Conservation (phyloP, 2,888 invertebrate species). For the Agriopis aurantiaria region DNA sequence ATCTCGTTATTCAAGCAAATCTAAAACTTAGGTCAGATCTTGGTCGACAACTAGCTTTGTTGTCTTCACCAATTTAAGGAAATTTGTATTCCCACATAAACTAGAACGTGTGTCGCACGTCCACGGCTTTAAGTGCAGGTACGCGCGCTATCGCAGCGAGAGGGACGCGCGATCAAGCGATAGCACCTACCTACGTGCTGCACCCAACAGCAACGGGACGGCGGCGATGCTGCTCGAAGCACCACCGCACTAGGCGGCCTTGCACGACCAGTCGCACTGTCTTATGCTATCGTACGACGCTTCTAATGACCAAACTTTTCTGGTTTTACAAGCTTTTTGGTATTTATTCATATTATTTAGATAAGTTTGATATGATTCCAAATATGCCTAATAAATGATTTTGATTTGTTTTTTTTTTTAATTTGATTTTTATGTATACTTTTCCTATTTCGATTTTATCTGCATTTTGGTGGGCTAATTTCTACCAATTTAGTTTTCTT, state of each 20-base stretch:
- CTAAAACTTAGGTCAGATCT: background rate
- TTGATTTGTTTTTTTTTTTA: too few relatives aligned
- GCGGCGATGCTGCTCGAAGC: background rate
- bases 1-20: background rate
- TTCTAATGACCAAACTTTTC: too few relatives aligned
- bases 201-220: slow-evolving; percentile 30
- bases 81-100: slow-evolving; percentile 30
- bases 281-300: too few relatives aligned
- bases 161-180: slow-evolving; percentile 29
- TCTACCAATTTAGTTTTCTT: too few relatives aligned
- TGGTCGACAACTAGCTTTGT: background rate
- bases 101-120: slow-evolving; percentile 26
- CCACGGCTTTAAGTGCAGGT: slow-evolving; percentile 10
- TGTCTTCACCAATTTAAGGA: slow-evolving; percentile 24
- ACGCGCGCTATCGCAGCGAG: slow-evolving; percentile 23
- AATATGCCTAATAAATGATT: too few relatives aligned
- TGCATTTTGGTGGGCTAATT: too few relatives aligned
- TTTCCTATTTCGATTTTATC: too few relatives aligned
- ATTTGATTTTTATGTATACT: too few relatives aligned
- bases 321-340: too few relatives aligned
- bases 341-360: too few relatives aligned
- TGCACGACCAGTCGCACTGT: background rate
- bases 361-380: too few relatives aligned
- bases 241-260: background rate
- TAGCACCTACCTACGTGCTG: slow-evolving; percentile 30